phyloP scores from a whole-genome alignment of 2,113 vertebrate species.

The Oceanodroma tethys region DNA sequence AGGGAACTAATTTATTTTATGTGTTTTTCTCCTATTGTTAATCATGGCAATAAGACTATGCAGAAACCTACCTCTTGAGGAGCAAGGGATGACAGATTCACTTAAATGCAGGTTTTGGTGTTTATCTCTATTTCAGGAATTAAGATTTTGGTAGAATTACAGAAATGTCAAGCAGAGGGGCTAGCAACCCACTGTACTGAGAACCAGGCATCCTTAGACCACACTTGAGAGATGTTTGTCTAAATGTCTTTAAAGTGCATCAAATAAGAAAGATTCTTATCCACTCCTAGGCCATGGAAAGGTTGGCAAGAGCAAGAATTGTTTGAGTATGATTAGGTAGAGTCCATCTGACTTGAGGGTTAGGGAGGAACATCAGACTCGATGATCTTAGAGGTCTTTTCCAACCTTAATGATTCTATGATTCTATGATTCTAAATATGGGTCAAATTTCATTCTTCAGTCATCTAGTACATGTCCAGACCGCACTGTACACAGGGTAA shows the following conservation, averaged over 20 bases:
- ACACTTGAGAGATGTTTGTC: neutral
- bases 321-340: neutral
- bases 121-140: neutral
- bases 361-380: neutral
- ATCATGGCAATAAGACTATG: neutral
- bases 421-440: too few relatives aligned
- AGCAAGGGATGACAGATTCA: fast-evolving
- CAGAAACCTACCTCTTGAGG: neutral
- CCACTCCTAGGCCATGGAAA: neutral
- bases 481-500: fast-evolving
- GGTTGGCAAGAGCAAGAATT: neutral
- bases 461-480: neutral
- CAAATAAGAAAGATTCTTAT: neutral
- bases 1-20: neutral
- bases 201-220: neutral
- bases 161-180: neutral
- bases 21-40: neutral
- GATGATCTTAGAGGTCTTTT: too few relatives aligned
- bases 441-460: neutral
- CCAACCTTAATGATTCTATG: too few relatives aligned
- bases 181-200: neutral
- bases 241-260: neutral
- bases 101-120: neutral
- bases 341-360: neutral
- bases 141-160: neutral